These are phyloP conservation scores for Tyria jacobaeae DNA, from an alignment of 2,888 invertebrate species.

Conservation along the genomic window DNA sequence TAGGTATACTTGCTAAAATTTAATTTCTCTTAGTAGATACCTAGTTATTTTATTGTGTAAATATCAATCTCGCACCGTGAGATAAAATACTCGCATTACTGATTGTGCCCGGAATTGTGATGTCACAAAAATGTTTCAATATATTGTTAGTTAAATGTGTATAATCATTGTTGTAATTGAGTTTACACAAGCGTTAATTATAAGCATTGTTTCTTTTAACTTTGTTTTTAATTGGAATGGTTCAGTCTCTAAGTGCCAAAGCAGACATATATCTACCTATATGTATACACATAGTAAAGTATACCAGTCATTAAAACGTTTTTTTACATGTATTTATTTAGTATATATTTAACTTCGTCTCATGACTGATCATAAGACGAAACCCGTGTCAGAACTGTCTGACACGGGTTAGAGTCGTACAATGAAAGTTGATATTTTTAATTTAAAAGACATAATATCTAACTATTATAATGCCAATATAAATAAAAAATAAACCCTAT, in stretches of 20 bases:
- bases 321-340: too few relatives aligned
- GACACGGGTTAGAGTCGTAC: not conserved
- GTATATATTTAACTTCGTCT: too few relatives aligned
- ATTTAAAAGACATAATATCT: not conserved
- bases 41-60: not conserved
- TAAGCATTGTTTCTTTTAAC: not conserved
- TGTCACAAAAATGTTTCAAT: slow-evolving; percentile 32
- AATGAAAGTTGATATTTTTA: not conserved
- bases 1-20: too few relatives aligned
- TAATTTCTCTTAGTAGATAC: not conserved
- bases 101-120: slow-evolving; percentile 24
- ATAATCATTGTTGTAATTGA: slow-evolving; percentile 23
- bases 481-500: too few relatives aligned
- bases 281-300: too few relatives aligned
- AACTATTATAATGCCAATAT: too few relatives aligned
- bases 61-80: slow-evolving; percentile 19
- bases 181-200: slow-evolving; percentile 25
- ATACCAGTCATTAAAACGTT: not conserved
- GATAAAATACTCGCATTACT: slow-evolving; percentile 16
- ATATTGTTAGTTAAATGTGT: slow-evolving; percentile 29
- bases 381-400: too few relatives aligned
- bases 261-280: not conserved
- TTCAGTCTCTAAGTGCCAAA: slow-evolving; percentile 2
- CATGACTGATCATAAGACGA: too few relatives aligned
- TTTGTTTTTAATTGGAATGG: not conserved